These are phyloP conservation scores for Papilio polyxenes DNA, from an alignment of 1,140 invertebrate species.

Conservation along the genomic window DNA sequence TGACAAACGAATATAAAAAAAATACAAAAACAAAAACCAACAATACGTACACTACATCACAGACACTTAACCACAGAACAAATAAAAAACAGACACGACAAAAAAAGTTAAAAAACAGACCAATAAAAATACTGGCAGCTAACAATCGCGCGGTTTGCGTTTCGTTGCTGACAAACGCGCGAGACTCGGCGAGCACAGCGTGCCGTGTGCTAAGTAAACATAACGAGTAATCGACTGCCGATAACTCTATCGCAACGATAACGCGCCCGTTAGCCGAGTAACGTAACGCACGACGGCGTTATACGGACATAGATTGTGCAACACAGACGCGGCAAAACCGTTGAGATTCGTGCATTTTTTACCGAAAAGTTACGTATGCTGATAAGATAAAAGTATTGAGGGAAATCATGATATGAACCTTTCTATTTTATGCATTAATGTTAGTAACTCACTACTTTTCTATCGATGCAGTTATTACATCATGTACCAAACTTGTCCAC, in stretches of 20 bases:
- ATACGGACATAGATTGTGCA: slow-evolving; percentile 42
- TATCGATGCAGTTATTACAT: background rate
- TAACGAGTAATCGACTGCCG: slow-evolving; percentile 26
- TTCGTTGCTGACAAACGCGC: background rate
- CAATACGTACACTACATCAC: background rate
- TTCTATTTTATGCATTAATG: background rate
- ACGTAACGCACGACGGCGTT: slow-evolving; percentile 49
- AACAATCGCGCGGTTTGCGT: background rate
- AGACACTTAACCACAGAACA: background rate
- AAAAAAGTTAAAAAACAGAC: background rate
- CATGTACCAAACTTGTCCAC: background rate
- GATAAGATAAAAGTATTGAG: background rate
- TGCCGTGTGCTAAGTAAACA: slow-evolving; percentile 28
- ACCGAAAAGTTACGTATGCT: background rate
- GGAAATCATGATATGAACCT: background rate
- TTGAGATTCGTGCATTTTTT: background rate
- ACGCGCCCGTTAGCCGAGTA: slow-evolving; percentile 44
- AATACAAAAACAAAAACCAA: background rate
- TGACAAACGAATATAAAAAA: background rate
- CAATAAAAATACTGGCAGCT: background rate
- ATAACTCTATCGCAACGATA: slow-evolving; percentile 45
- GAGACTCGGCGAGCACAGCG: background rate
- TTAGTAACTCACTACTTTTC: background rate
- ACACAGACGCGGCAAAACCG: slow-evolving; percentile 36
- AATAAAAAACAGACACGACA: slow-evolving; percentile 3